Evolutionary conservation across 2,888 invertebrate species (phyloP).

Genomic region (Cryptocephalus moraei): DNA sequence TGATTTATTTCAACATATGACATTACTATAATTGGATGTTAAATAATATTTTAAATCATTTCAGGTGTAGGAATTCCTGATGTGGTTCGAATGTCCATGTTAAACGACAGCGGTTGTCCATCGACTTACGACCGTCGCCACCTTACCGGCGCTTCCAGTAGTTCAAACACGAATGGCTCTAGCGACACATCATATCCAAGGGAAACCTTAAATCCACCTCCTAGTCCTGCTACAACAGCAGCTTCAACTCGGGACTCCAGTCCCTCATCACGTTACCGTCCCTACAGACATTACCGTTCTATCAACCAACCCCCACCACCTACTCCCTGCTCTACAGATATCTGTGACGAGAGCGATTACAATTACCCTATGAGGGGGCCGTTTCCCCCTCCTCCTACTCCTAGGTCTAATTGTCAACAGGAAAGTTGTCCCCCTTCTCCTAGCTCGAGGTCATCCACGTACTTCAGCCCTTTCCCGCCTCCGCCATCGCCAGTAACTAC

Average conservation of each 20-base stretch:
- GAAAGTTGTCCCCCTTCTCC: conserved; percentile 59
- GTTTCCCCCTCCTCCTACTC: conserved; percentile 68
- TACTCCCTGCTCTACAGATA: conserved; percentile 90
- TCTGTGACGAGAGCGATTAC: conserved; percentile 81
- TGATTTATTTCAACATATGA: no score
- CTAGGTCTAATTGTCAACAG: conserved; percentile 64
- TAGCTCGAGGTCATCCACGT: conserved; percentile 67
- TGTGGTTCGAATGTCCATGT: conserved; percentile 53
- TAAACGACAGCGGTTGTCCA: conserved; percentile 51
- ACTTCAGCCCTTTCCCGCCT: conserved; percentile 70
- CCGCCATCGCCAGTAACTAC: conserved; percentile 75
- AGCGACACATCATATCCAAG: conserved; percentile 55
- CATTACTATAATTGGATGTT: no score
- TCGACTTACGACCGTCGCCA: conserved; percentile 60
- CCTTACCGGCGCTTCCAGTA: conserved; percentile 55
- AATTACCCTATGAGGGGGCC: conserved; percentile 58
- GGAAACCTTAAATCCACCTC: conserved; percentile 83
- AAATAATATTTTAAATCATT: no score
- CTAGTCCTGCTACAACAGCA: conserved; percentile 75
- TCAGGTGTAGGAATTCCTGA: conserved; percentile 32
- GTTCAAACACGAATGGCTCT: conserved; percentile 48
- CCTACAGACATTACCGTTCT: conserved; percentile 40
- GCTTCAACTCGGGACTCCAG: conserved; percentile 45
- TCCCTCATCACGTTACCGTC: conserved; percentile 46
- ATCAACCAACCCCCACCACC: conserved; percentile 85